These are phyloP conservation scores for Gila orcuttii DNA, from an alignment of 2,113 vertebrate species.

Conservation along the genomic window DNA sequence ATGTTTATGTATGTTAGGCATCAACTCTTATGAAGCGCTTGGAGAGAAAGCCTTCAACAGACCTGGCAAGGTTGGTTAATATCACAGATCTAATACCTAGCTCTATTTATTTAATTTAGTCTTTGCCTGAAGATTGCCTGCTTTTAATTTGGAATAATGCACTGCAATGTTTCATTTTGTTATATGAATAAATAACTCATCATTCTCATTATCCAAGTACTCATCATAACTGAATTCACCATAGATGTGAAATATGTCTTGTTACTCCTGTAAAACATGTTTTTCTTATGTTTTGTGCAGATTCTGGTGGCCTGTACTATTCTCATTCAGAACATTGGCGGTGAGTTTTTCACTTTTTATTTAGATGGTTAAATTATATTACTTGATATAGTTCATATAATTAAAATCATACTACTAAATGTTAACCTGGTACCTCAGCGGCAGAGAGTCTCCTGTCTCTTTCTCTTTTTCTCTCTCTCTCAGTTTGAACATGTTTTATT, in stretches of 20 bases:
- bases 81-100: background rate
- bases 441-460: slow-evolving; percentile 49
- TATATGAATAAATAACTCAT: background rate
- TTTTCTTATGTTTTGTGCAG: slow-evolving; percentile 66
- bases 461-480: slow-evolving; percentile 24
- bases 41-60: slow-evolving; percentile 87
- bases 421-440: background rate
- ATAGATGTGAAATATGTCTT: background rate
- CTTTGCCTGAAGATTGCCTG: background rate
- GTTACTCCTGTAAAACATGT: background rate
- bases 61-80: slow-evolving; percentile 83
- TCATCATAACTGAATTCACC: background rate
- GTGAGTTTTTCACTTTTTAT: slow-evolving; percentile 74
- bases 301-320: slow-evolving; percentile 86
- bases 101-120: slow-evolving; percentile 27
- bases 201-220: too few species aligned
- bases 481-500: slow-evolving; percentile 37
- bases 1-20: slow-evolving; percentile 73
- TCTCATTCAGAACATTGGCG: slow-evolving; percentile 93
- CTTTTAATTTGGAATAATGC: background rate
- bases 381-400: too few species aligned
- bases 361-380: background rate
- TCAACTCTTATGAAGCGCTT: slow-evolving; percentile 91
- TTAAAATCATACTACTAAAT: background rate
- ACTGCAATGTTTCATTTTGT: background rate